Base-by-base conservation (phyloP, 2,113 vertebrate species). In the Psittacara wagleri region DNA sequence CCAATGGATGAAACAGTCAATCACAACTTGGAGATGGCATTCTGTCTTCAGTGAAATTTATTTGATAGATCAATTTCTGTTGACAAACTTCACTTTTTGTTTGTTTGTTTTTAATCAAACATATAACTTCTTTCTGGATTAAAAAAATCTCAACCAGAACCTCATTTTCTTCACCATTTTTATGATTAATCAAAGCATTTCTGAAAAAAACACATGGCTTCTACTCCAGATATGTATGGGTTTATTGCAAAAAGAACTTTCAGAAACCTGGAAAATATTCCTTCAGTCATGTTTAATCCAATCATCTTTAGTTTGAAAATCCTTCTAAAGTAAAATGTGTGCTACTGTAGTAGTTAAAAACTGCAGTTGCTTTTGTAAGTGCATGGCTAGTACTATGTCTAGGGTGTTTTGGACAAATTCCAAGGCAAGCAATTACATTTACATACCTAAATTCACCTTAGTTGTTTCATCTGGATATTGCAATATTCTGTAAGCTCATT, bases 401-500 rank as follows among this genome's bases (percentile, higher is more conserved):
- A 77, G 35, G 23, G n/a, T 61, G 18, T 70, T 94, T 63, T 95
- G 94, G 94, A 70, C n/a, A 78, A 83, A 93, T 93, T 96, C 95
- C 95, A 96, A 91, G 31, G 25, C 59, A 88, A 88, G 91, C 82
- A 93, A 96, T 95, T 92, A 67, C 85, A 95, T 95, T 96, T 95
- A 86, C 92, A 96, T 96, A 94, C 87, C 90, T 94, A 93, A 93
- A 95, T 84, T 95, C 72, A 96, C 72, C 18, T 5, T 83, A 16
- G 63, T 92, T 90, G 63, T 96, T 97, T 97, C 90, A 96, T 95
- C 87, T 94, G 67, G 67, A 51, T 95, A 83, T 74, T 83, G 87
- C 41, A 91, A 91, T 95, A 96, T 91, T 96, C 74, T 88, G 55
- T 91, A 95, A 94, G 82, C 87, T 96, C 46, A 0, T 97, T 96